Conservation (phyloP, 2,888 invertebrate species). For the Troides oblongomaculatus region DNA sequence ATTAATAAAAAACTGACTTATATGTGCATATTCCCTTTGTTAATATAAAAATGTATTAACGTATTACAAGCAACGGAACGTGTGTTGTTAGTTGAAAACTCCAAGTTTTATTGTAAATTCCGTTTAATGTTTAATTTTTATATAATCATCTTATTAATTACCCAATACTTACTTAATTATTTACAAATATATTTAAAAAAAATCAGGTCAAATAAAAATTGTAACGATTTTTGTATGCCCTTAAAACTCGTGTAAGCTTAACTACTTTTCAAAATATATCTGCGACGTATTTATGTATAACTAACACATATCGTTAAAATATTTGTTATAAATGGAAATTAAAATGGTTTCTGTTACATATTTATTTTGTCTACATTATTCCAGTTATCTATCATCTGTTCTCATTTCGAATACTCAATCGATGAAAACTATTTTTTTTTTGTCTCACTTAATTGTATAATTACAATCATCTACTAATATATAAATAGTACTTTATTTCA, state of each 20-base stretch:
- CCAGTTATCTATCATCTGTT: background rate
- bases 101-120: background rate
- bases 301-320: background rate
- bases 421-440: constrained; percentile 3
- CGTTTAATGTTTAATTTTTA: background rate
- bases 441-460: constrained; percentile 32
- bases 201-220: background rate
- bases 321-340: constrained; percentile 1
- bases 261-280: background rate
- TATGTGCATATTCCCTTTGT: too few species aligned
- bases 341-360: background rate
- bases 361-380: background rate
- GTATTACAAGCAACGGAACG: too few species aligned
- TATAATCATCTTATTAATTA: background rate
- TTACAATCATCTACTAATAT: constrained; percentile 42
- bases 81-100: background rate
- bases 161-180: constrained; percentile 17
- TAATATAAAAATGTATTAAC: too few species aligned
- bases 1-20: too few species aligned
- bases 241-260: background rate
- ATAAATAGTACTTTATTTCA: constrained; percentile 44
- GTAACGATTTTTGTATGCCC: background rate
- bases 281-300: background rate
- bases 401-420: background rate
- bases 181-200: constrained; percentile 8